Base-by-base conservation (phyloP, 2,888 invertebrate species). In the Lagria hirta region DNA sequence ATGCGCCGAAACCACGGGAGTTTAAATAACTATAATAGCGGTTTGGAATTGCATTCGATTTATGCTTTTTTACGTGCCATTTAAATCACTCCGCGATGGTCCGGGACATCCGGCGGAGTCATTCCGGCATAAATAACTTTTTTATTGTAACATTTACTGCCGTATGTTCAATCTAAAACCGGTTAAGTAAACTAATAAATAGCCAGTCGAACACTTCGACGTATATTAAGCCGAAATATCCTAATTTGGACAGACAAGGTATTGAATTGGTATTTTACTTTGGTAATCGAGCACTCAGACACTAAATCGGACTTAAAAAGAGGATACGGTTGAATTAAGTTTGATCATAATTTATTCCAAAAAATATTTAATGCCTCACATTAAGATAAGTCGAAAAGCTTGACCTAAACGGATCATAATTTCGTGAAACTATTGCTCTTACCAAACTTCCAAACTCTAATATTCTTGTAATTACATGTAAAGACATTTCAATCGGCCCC, bases 121-220 rank as follows among this genome's bases (percentile, higher is more conserved):
- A 29, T 40, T 45, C 45, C 29, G 18, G 28, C 44, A 40, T 45
- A 45, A 45, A 61, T 58, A 59, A 60, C 51, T 50, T 54, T 58
- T 58, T 59, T 58, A 60, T 57, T 59, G 58, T 50, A 55, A 55
- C 60, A 55, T 60, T 61, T 61, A 61, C 57, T 48, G 54, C 55
- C 54, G 46, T 51, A 52, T 54, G 49, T 60, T 57, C 55, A 40
- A 61, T 58, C 54, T 51, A 49, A 54, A 61, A 61, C 61, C 59
- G 61, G 61, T 61, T 57, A 50, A 48, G 51, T 52, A 55, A 56
- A 55, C 58, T 51, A 51, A 54, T 56, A 58, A 56, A 56, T 55
- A 50, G 51, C 45, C 43, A 43, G 42, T 40, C 49, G 52, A 48
- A 51, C 49, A 51, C 51, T 48, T 48, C 44, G 48, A 43, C 45